phyloP scores from a whole-genome alignment of 2,888 invertebrate species.

The Linnaemya vulpina region DNA sequence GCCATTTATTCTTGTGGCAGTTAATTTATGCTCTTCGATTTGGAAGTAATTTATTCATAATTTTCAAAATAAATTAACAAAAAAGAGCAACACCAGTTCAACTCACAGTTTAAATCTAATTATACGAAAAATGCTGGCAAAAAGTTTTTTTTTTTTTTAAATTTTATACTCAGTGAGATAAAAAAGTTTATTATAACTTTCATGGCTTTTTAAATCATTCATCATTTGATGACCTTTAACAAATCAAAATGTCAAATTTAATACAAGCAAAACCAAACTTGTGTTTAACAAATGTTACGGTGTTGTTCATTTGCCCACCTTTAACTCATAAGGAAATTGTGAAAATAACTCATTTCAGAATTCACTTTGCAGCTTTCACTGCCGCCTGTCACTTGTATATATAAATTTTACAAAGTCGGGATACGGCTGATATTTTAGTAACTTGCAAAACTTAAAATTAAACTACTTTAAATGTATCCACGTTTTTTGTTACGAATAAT shows the following conservation, averaged over 20 bases:
- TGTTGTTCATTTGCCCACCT: not conserved
- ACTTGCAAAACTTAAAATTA: not conserved
- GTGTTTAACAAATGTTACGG: not conserved
- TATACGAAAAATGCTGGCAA: not conserved
- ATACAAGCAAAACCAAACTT: not conserved
- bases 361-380: conserved; percentile 27
- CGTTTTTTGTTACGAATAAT: not conserved
- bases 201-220: conserved; percentile 44
- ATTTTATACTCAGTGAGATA: not conserved
- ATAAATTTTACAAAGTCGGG: not conserved
- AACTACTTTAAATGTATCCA: not conserved
- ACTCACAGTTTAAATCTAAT: conserved; percentile 21
- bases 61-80: conserved; percentile 36
- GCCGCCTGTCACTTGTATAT: not conserved
- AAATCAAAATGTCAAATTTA: conserved; percentile 58
- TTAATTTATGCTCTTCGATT: not conserved
- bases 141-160: not conserved
- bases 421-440: not conserved
- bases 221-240: conserved; percentile 54
- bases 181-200: conserved; percentile 28
- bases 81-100: conserved; percentile 16
- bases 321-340: conserved; percentile 22
- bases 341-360: conserved; percentile 3
- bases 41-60: conserved; percentile 7
- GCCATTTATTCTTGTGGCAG: not conserved